phyloP scores from a whole-genome alignment of 1,140 invertebrate species.

The Littorina saxatilis region DNA sequence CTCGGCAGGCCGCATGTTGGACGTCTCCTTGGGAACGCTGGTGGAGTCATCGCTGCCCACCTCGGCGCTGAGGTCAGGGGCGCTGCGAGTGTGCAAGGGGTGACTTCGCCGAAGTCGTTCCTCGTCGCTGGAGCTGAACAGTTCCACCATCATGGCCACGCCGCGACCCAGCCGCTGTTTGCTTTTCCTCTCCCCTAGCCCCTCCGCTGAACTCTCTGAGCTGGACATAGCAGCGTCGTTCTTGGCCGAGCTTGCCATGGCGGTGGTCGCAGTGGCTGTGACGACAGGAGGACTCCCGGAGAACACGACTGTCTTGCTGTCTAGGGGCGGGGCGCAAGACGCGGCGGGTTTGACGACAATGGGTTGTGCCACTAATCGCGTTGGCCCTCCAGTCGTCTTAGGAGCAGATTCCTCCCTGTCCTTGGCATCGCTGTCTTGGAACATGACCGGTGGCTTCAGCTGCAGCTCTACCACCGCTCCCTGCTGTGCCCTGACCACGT shows the following conservation, averaged over 20 bases:
- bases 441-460: conserved; percentile 8
- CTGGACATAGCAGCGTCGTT: neutral
- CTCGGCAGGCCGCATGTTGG: conserved; percentile 9
- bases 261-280: neutral
- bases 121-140: conserved; percentile 64
- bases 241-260: neutral
- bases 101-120: conserved; percentile 48
- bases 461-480: conserved; percentile 22
- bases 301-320: conserved; percentile 15
- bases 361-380: conserved; percentile 6
- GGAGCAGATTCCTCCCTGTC: too few relatives aligned
- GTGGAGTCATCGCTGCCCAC: neutral
- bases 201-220: conserved; percentile 30
- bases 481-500: conserved; percentile 15
- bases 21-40: neutral
- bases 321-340: conserved; percentile 6
- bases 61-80: conserved; percentile 47
- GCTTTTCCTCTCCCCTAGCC: neutral
- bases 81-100: conserved; percentile 44
- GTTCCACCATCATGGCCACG: conserved; percentile 60
- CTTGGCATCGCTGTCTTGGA: neutral
- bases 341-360: conserved; percentile 10
- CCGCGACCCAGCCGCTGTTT: conserved; percentile 44
- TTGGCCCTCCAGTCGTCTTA: too few relatives aligned
- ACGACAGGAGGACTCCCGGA: neutral